phyloP scores from a whole-genome alignment of 2,113 vertebrate species.

The Rhegmatorhina hoffmannsi region DNA sequence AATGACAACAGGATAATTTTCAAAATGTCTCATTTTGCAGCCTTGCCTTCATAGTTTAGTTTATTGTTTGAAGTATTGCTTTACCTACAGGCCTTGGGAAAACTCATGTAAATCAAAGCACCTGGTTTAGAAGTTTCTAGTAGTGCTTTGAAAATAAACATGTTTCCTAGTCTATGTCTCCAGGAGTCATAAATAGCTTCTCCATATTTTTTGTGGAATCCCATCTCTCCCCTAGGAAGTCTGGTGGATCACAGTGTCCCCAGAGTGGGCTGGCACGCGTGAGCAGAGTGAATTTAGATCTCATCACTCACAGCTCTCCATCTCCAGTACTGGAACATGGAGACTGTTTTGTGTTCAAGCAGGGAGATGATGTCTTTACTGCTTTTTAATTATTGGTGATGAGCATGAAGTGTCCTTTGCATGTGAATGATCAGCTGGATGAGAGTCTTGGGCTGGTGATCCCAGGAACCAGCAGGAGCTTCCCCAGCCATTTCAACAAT shows the following conservation, averaged over 20 bases:
- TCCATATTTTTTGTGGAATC: neutral
- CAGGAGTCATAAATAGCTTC: neutral
- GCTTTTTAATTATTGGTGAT: neutral
- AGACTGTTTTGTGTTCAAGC: neutral
- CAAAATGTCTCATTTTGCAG: neutral
- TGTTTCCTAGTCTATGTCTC: accelerated
- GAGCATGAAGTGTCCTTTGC: neutral
- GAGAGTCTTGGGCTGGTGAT: neutral
- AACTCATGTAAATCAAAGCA: neutral
- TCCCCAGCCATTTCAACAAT: neutral
- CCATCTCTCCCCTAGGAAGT: neutral
- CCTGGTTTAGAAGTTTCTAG: neutral
- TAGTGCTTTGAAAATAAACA: neutral
- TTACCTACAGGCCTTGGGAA: neutral
- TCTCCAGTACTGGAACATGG: neutral
- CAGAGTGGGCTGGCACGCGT: neutral
- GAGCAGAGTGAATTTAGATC: neutral
- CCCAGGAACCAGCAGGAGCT: neutral
- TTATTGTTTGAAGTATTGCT: neutral
- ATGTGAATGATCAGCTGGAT: neutral
- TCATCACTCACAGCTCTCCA: neutral
- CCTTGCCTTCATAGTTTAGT: neutral
- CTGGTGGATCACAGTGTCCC: neutral
- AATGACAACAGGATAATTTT: neutral
- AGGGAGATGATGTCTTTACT: neutral